phyloP scores from a whole-genome alignment of 2,113 vertebrate genomes.

The Nothobranchius kuhntae region DNA sequence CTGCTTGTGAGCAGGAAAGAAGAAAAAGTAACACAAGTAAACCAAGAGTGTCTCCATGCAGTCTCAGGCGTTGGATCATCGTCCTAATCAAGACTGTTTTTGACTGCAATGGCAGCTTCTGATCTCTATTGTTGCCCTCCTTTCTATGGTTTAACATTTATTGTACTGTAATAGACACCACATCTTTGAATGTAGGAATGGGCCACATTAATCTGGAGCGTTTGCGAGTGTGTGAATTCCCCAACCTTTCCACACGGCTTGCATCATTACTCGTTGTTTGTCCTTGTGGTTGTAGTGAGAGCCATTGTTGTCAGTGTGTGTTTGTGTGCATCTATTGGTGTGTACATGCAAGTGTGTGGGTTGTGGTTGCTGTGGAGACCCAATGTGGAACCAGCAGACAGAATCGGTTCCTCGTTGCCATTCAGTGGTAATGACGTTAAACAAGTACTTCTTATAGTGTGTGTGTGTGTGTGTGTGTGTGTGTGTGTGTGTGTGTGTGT shows the following conservation, averaged over 20 bases:
- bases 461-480: neutral
- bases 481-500: neutral
- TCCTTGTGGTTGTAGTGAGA: constrained; percentile 48
- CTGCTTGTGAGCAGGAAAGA: no score
- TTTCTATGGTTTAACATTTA: no score
- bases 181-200: no score
- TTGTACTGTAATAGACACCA: no score
- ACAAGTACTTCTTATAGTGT: neutral
- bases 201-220: no score
- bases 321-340: neutral
- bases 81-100: no score
- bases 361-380: constrained; percentile 52
- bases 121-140: no score
- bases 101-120: no score
- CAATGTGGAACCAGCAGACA: constrained; percentile 24
- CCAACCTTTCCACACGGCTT: neutral
- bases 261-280: constrained; percentile 40
- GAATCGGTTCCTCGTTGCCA: constrained; percentile 70
- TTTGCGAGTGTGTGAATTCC: constrained; percentile 3
- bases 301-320: constrained; percentile 43
- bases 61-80: no score
- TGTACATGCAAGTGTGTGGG: constrained; percentile 12
- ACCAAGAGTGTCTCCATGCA: no score
- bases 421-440: constrained; percentile 20
- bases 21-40: no score